Base-by-base conservation (phyloP, 2,113 vertebrate species). In the Stictonetta naevosa region DNA sequence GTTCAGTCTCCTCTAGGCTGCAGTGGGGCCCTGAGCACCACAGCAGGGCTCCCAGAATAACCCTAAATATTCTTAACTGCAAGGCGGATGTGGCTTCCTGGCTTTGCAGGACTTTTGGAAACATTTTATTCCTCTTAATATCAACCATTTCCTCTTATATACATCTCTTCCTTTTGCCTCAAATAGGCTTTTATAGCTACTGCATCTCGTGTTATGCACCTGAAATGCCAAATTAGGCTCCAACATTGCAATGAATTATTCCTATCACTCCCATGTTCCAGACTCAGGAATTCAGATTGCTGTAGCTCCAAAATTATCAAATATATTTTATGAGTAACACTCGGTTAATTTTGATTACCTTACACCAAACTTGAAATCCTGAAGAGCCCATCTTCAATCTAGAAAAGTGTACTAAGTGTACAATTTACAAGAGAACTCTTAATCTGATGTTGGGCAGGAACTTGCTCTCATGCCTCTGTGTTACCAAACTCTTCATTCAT, bases 131-230 rank as follows among this genome's bases (percentile, higher is more conserved):
- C 55, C 38, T 58, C 28, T 73, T 64, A 80, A 48, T 40, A 62
- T 28, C 71, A 85, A 38, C 13, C 13, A 66, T 66, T 69, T 55
- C 19, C n/a, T 91, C 50, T 69, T 17, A 29, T 0, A n/a, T 33
- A 55, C 0, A 1, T 31, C 40, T 63, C n/a, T 48, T 60, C 18
- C 29, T 84, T 79, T 79, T 48, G 74, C 89, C 86, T 79, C 87
- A 42, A 90, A 68, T 79, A 90, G 79, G 38, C 7, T 83, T 62
- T 90, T 68, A 53, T 2, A 74, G 79, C 56, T 18, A 12, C 64
- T 10, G 36, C 0, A 0, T 28, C 63, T 88, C 5, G 0, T 22
- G 2, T 1, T 36, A 53, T 2, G 8, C 68, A 55, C 33, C 22
- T 19, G 36, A 71, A 91, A 52, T 22, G 31, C 59, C 63, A 91